Evolutionary conservation across 2,113 vertebrate species (phyloP), one percentile per base, ranked within the genome.

Genomic region (Ciconia maguari): DNA sequence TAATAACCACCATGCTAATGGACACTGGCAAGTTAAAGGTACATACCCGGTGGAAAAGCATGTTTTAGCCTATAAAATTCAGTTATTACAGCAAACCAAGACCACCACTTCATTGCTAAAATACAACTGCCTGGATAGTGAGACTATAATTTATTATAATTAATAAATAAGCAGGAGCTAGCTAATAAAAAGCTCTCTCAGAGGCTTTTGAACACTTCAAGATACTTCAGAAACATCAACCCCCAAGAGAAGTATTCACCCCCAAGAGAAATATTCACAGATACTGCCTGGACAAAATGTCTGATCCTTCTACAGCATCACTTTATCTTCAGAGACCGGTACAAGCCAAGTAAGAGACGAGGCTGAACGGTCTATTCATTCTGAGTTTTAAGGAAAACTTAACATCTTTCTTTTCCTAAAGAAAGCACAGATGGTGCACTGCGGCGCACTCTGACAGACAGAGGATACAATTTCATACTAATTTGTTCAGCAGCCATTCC

Each of bases 401-500:
- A 92, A 55, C 64, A 75, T 87, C 60, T 79, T 60, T 75, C 38
- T 80, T 75, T 83, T 89, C 41, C 64, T 71, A 64, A 82, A 68
- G 74, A 75, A 93, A 64, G 77, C 75, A 94, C 81, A 93, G 93
- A 95, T 55, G 57, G 81, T 87, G 18, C 48, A 36, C 38, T 91
- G 2, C 38, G 34, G 61, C 8, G 6, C 61, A 27, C 38, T 54
- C 64, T 83, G 83, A 86, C 61, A 87, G 83, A 86, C 61, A 87
- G 74, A 68, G 49, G 61, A 85, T 87, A 90, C 83, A 72, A 95
- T 92, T 97, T 85, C 89, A 93, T 49, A 87, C 70, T 87, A 78
- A 93, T 91, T 89, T 91, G 72, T 94, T 94, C 77, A 92, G 87
- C 89, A 91, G 83, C 44, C n/a, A n/a, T 76, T 93, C 61, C 86